These are phyloP conservation scores for Meloidogyne hapla DNA, from an alignment of 1,140 invertebrate species.

Conservation along the genomic window DNA sequence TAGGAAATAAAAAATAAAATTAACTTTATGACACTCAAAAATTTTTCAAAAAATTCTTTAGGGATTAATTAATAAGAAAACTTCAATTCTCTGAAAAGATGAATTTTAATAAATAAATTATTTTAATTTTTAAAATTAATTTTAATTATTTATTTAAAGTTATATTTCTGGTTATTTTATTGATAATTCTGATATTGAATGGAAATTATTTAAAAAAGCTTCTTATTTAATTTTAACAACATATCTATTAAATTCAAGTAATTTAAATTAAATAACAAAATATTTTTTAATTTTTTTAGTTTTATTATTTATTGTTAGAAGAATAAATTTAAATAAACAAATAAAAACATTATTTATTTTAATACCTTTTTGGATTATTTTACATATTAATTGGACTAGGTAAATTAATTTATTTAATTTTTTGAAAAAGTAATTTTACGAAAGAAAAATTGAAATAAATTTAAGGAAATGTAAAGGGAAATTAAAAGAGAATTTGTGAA, in stretches of 20 bases:
- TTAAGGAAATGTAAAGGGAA: too few species aligned
- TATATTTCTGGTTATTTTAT: constrained; percentile 31
- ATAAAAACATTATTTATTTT: constrained; percentile 31
- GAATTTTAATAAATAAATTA: too few species aligned
- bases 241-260: constrained; percentile 40
- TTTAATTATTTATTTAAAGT: constrained; percentile 9
- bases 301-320: constrained; percentile 6
- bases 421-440: too few species aligned
- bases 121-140: too few species aligned
- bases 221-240: constrained; percentile 27
- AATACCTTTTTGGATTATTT: constrained; percentile 39
- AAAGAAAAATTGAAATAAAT: too few species aligned
- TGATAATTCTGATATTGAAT: constrained; percentile 51
- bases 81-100: too few species aligned
- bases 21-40: too few species aligned
- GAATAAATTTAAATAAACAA: neutral
- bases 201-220: constrained; percentile 45
- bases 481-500: too few species aligned
- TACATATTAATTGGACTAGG: constrained; percentile 41
- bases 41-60: too few species aligned
- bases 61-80: too few species aligned
- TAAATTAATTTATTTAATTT: constrained; percentile 20
- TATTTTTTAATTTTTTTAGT: constrained; percentile 35
- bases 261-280: constrained; percentile 24
- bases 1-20: too few species aligned